Conservation (phyloP, 2,113 vertebrate species). For the Suricata suricatta region DNA sequence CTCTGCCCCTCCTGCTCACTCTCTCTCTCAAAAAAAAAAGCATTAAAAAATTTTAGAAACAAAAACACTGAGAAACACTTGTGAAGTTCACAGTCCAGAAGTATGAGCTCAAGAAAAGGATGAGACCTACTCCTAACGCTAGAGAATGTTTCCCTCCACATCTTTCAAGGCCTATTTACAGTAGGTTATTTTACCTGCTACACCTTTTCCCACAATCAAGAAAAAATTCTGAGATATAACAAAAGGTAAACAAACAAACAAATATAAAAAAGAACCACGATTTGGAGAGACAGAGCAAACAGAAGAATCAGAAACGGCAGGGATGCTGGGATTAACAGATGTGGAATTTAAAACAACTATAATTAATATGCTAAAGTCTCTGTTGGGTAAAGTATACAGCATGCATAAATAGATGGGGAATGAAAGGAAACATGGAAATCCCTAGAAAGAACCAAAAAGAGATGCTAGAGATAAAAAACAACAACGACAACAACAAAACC, state of each 20-base stretch:
- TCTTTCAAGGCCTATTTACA: neutral
- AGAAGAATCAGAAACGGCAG: neutral
- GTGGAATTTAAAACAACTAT: neutral
- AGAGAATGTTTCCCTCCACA: neutral
- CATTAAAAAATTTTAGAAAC: neutral
- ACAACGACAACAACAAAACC: neutral
- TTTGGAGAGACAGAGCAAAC: neutral
- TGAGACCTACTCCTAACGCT: neutral
- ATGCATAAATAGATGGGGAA: neutral
- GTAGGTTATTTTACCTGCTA: neutral
- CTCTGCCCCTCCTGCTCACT: no score
- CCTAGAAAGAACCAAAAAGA: neutral
- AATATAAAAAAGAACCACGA: neutral
- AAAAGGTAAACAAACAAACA: neutral
- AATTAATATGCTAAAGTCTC: neutral
- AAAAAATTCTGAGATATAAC: neutral
- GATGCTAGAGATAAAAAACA: neutral
- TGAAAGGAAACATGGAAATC: neutral
- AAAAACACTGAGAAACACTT: neutral
- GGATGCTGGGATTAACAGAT: neutral
- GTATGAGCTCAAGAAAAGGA: neutral
- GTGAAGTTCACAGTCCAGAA: neutral
- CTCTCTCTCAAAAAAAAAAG: no score
- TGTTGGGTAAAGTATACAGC: neutral
- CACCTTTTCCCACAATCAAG: neutral